These are phyloP conservation scores for Philotrypesis tridentata DNA, from an alignment of 1,140 invertebrate species.

Conservation along the genomic window DNA sequence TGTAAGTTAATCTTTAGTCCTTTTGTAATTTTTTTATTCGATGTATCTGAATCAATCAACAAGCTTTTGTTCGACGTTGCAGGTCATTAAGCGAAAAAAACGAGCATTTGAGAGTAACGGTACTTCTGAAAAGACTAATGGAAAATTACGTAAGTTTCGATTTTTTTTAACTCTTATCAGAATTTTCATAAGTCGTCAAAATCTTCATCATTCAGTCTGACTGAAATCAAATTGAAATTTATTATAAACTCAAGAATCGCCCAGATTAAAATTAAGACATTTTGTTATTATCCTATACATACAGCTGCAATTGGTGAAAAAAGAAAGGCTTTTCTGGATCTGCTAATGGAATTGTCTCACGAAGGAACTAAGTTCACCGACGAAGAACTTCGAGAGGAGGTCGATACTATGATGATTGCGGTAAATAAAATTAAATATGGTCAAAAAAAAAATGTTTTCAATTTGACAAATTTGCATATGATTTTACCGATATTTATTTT, in stretches of 20 bases:
- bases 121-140: neutral
- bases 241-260: neutral
- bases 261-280: neutral
- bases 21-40: neutral
- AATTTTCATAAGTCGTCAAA: no score
- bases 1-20: slow-evolving; percentile 61
- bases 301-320: slow-evolving; percentile 30
- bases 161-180: no score
- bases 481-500: no score
- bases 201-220: neutral
- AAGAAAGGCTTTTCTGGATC: slow-evolving; percentile 78
- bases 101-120: slow-evolving; percentile 60
- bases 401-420: slow-evolving; percentile 84
- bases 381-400: slow-evolving; percentile 81
- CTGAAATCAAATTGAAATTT: neutral
- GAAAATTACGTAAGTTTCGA: neutral
- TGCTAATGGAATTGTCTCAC: slow-evolving; percentile 73
- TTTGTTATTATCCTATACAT: neutral
- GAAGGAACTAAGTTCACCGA: slow-evolving; percentile 67
- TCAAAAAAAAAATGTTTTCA: no score
- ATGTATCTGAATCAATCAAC: no score
- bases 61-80: neutral
- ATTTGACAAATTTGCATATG: no score
- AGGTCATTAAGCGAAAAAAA: slow-evolving; percentile 72
- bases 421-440: no score